Base-by-base conservation (phyloP, 37 sponge, comb jelly and placozoan species). In the Diacarnus erythraeanus region DNA sequence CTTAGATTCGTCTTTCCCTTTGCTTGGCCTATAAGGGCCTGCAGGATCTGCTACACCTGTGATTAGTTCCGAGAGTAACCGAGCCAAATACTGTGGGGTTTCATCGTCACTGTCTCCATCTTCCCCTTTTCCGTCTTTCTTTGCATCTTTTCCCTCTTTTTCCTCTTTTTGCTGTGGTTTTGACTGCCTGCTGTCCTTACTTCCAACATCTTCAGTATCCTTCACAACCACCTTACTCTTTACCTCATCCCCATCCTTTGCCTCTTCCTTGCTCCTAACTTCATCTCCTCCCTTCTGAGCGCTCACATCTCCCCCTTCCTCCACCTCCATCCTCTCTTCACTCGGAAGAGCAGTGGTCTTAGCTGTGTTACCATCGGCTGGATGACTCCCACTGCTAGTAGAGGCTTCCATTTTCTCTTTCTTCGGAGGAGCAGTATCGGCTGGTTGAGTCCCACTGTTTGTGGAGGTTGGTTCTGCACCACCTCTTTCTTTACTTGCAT, bases 81-180 rank as follows among this genome's bases (percentile, higher is more conserved):
- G 69, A 51, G 69, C 80, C 26, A 80, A 29, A 21, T 58, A 47
- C 38, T 38, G 80, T 1, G 71, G 67, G 1, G 42, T 69, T 12
- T 56, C 69, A 57, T 77, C 78, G 57, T 63, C 78, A 38, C 34
- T 65, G 66, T 30, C 34, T 27, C 35, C 80, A 37, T 44, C 80
- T 67, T 79, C 80, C 41, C 43, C 71, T 27, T 60, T 41, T 59
- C 68, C 66, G 61, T 61, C 64, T 42, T 41, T 71, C 58, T 39
- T 23, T n/a, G 2, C 3, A 8, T 20, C n/a, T 25, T 35, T 42
- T 71, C 43, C 27, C 42, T 71, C 43, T 35, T 71, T 37, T 71
- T 18, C 43, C 1, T 12, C 38, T 37, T 42, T n/a, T 23, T 37
- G 42, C 36, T 27, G 3, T 71, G 21, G 42, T 42, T 40, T 23